Percentiles rank a stretch among this genome's conserved stretches.
These are phyloP conservation scores for Furcula furcula DNA, from an alignment of 2,888 invertebrate species.

Conservation along the genomic window DNA sequence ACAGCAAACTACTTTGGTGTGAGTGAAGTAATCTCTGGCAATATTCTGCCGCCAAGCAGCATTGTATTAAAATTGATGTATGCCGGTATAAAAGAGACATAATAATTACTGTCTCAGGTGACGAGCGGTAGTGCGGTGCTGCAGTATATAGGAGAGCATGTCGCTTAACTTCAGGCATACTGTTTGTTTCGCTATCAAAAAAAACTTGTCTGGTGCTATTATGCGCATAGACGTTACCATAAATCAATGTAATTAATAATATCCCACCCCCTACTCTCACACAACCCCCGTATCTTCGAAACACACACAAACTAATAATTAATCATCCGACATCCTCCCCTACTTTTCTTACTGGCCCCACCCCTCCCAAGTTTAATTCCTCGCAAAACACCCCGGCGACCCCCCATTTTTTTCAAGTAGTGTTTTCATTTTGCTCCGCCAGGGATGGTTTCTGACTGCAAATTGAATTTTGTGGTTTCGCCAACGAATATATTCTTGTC, in stretches of 20 bases:
- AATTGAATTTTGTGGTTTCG: constrained; percentile 6
- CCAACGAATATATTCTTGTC: background rate
- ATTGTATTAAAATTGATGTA: no score
- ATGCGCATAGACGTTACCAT: no score
- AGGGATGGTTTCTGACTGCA: constrained; percentile 3
- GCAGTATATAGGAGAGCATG: no score
- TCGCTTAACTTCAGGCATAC: no score
- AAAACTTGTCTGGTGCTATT: no score
- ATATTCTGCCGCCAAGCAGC: no score
- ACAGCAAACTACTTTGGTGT: no score
- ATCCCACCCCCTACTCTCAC: constrained; percentile 3
- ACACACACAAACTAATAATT: constrained; percentile 6
- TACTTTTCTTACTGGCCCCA: constrained; percentile 1
- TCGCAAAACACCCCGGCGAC: background rate
- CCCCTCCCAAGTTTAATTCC: constrained; percentile 2
- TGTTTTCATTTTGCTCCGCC: constrained; percentile 1
- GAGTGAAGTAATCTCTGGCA: no score
- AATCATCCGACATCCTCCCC: constrained; percentile 3
- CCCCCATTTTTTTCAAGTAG: constrained; percentile 1
- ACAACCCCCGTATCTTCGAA: background rate
- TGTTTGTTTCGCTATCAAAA: no score
- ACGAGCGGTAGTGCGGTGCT: no score
- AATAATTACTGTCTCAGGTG: no score
- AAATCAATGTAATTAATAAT: constrained; percentile 32
- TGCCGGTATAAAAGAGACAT: no score